These are phyloP conservation scores for Alosa sapidissima DNA, from an alignment of 2,797 vertebrate genomes.

Conservation along the genomic window DNA sequence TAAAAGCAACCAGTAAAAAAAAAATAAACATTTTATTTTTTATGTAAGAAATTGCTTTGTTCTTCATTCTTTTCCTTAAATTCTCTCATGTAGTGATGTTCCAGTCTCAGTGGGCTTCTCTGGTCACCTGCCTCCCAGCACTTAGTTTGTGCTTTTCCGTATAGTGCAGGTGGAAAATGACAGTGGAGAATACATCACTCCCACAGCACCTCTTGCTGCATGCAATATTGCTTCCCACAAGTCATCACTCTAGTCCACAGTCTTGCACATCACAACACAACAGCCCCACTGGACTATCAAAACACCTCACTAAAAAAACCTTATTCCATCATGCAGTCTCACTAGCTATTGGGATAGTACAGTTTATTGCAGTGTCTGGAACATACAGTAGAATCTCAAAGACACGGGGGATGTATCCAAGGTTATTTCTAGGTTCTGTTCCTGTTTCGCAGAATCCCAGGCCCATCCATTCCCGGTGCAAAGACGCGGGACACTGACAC, in stretches of 20 bases:
- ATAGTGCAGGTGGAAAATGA: not conserved
- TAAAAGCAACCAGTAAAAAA: constrained; percentile 67
- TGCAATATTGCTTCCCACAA: not conserved
- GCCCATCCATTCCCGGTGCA: not conserved
- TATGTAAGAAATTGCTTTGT: constrained; percentile 47
- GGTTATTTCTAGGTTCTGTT: not conserved
- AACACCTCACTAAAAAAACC: not conserved
- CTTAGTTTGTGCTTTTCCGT: not conserved
- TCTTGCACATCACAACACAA: not conserved
- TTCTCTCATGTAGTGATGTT: not conserved
- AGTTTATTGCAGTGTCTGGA: not conserved
- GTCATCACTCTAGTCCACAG: not conserved
- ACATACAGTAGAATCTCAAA: not conserved
- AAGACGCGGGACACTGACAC: not conserved
- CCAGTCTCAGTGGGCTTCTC: not conserved
- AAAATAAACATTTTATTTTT: constrained; percentile 83
- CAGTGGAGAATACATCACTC: not conserved
- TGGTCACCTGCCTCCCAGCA: not conserved
- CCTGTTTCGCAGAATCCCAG: not conserved
- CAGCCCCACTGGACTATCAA: not conserved
- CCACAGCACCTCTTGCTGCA: not conserved
- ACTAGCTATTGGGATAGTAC: not conserved
- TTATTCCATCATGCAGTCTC: not conserved
- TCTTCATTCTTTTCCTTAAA: not conserved
- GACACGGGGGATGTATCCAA: not conserved